phyloP scores from a whole-genome alignment of 2,113 vertebrate species.

The Callopanchax toddi region DNA sequence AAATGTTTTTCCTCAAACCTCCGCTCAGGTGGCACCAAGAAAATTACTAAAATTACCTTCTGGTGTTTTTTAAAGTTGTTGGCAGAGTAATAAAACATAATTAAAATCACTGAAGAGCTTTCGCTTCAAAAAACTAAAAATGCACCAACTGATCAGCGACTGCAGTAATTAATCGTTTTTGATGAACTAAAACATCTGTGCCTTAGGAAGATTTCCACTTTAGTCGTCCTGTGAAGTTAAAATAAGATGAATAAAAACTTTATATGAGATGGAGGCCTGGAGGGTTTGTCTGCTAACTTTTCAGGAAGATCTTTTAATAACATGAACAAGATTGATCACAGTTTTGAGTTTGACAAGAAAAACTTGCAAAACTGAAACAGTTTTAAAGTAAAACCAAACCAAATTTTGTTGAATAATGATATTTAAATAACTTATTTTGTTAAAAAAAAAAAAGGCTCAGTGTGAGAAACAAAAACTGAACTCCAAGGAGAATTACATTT shows the following conservation, averaged over 20 bases:
- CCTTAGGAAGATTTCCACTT: no score
- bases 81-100: not conserved
- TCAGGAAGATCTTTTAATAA: not conserved
- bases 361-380: not conserved
- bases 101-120: not conserved
- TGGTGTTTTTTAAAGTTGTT: not conserved
- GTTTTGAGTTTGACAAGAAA: not conserved
- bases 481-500: constrained; percentile 35
- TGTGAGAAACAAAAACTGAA: constrained; percentile 38
- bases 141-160: no score
- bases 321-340: not conserved
- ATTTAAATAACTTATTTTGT: constrained; percentile 27
- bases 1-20: no score
- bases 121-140: not conserved
- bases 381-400: not conserved
- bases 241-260: not conserved
- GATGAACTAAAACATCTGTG: no score
- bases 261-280: not conserved
- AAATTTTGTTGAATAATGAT: not conserved
- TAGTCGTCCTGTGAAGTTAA: no score
- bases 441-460: not conserved
- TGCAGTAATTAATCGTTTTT: no score
- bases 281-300: not conserved
- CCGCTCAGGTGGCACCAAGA: not conserved
- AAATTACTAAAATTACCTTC: not conserved